Percentiles rank a stretch among this genome's conserved stretches.
Evolutionary conservation across 30 jellyfish, hydroid and myxozoan genomes (phyloP).

Genomic region (Haliclystus octoradiatus): DNA sequence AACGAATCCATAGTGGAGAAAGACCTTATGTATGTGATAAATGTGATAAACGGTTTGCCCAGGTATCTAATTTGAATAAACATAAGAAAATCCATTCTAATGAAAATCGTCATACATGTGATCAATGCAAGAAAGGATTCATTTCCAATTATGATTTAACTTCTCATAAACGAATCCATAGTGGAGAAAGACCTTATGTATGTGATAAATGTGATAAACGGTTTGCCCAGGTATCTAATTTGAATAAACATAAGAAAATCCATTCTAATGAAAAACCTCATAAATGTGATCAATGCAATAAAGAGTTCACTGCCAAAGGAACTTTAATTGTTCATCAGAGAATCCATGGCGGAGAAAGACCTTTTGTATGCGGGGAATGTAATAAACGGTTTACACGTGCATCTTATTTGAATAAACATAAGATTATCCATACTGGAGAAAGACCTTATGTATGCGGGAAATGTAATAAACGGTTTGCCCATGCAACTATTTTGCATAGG

Average conservation of each 20-base stretch:
- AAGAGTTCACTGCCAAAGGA: no score
- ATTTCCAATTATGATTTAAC: background rate
- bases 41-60: constrained; percentile 5
- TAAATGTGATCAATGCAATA: no score
- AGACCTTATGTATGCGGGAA: constrained; percentile 2
- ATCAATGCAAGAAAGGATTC: background rate
- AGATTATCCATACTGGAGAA: constrained; percentile 1
- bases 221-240: background rate
- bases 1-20: constrained; percentile 5
- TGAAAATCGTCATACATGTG: background rate
- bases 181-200: background rate
- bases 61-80: background rate
- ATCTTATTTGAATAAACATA: background rate
- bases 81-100: background rate
- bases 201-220: constrained; percentile 1
- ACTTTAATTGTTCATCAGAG: no score
- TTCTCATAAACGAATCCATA: background rate
- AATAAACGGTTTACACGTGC: background rate
- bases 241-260: background rate
- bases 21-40: constrained; percentile 3
- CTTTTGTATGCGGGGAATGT: constrained; percentile 8
- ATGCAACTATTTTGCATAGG: background rate
- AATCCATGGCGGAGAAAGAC: no score
- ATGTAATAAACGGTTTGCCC: constrained; percentile 3
- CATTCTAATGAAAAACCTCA: constrained; percentile 3